Base-by-base conservation (phyloP, 1,140 invertebrate genomes). In the Leptopilina clavipes region DNA sequence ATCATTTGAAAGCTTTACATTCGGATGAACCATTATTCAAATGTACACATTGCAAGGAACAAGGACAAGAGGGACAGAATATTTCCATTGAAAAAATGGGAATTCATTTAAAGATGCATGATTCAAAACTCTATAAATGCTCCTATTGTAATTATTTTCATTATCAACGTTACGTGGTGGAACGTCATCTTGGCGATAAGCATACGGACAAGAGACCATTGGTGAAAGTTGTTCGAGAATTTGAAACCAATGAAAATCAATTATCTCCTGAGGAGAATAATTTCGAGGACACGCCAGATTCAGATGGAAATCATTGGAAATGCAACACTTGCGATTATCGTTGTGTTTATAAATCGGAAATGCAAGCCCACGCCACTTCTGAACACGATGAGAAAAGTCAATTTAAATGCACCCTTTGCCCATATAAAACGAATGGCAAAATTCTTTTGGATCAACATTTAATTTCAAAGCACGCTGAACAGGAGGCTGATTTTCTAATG, bases 31-130 rank as follows among this genome's bases (percentile, higher is more conserved):
- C 89, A 22, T 82, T 87, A 45, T 96, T 93, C 86, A 91, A 90
- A 72, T 96, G 95, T 87, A 92, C 93, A 3, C 95, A 96, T 86
- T 96, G 95, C 85, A 89, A 90, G 45, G 79, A 90, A 87, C 70
- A 81, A 82, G 76, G 89, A 86, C 78, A 84, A 77, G 86, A 89
- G 71, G 79, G 81, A 14, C 85, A 87, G 56, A 89, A 87, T 77
- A 88, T 92, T 77, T 86, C 90, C 12, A 87, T 93, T 5, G 91
- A 93, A 25, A 92, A 92, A 75, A 93, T 96, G 76, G 89, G 93
- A 7, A 88, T 91, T 76, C 95, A 96, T 89, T 91, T 96, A 75
- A 94, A 94, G 88, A 93, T 96, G 90, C 95, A 96, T 88, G 94
- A 94, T 76, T 88, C 91, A 6, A 92, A 90, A 76, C 87, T 96